Evolutionary conservation across 2,113 vertebrate species (phyloP).

Genomic region (Stigmatopora argus): DNA sequence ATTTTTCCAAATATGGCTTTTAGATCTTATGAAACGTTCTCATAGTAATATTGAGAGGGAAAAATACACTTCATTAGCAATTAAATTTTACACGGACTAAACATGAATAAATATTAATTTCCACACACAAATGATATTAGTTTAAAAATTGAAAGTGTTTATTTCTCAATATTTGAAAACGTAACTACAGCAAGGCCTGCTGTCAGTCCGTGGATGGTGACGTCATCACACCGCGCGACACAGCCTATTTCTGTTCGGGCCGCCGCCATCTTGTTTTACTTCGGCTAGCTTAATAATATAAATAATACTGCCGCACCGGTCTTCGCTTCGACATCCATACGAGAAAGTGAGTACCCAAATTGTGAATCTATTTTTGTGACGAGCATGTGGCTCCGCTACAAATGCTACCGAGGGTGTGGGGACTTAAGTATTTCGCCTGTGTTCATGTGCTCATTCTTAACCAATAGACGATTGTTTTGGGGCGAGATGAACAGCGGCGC

Average conservation of each 20-base stretch:
- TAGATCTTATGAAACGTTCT: too few relatives aligned
- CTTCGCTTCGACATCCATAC: constrained; percentile 63
- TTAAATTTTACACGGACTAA: too few relatives aligned
- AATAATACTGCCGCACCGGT: constrained; percentile 70
- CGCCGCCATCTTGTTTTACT: constrained; percentile 77
- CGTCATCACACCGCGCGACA: constrained; percentile 48
- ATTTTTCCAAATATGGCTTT: too few relatives aligned
- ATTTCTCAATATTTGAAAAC: too few relatives aligned
- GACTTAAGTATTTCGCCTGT: constrained; percentile 34
- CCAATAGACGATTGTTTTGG: constrained; percentile 78
- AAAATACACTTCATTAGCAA: too few relatives aligned
- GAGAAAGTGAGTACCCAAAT: constrained; percentile 68
- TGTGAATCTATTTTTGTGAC: background rate
- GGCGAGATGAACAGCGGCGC: constrained; percentile 76
- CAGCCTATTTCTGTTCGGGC: constrained; percentile 66
- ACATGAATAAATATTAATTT: too few relatives aligned
- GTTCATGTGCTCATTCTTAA: constrained; percentile 68
- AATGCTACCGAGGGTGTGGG: constrained; percentile 20
- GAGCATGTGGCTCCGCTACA: constrained; percentile 3
- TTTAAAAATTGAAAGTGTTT: too few relatives aligned
- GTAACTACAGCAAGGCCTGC: background rate
- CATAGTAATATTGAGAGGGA: too few relatives aligned
- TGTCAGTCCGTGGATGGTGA: background rate
- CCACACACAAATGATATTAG: too few relatives aligned
- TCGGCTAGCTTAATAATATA: constrained; percentile 74